phyloP scores from a whole-genome alignment of 2,888 invertebrate genomes.

The Drosophila differens region DNA sequence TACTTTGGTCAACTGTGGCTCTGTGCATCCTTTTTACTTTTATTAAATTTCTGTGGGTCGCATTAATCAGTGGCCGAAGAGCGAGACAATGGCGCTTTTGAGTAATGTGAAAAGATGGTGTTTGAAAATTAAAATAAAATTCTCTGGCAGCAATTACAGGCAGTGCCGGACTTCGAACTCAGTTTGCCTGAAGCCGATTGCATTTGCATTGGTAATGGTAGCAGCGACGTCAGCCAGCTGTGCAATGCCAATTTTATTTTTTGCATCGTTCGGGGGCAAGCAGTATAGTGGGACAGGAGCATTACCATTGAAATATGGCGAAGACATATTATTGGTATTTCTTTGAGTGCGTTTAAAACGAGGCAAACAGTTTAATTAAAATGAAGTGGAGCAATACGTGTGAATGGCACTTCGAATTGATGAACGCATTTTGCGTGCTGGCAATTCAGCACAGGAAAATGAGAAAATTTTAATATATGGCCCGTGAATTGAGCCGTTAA shows the following conservation, averaged over 20 bases:
- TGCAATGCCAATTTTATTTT: slow-evolving; percentile 62
- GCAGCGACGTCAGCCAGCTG: slow-evolving; percentile 34
- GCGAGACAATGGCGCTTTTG: slow-evolving; percentile 40
- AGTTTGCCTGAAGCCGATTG: slow-evolving; percentile 45
- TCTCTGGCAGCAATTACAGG: slow-evolving; percentile 57
- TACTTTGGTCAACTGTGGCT: slow-evolving; percentile 17
- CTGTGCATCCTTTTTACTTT: slow-evolving; percentile 34
- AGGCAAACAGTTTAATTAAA: slow-evolving; percentile 70
- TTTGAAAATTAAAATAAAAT: slow-evolving; percentile 61
- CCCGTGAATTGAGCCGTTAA: slow-evolving; percentile 28
- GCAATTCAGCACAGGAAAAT: slow-evolving; percentile 2
- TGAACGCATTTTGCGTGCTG: slow-evolving; percentile 22
- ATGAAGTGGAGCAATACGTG: slow-evolving; percentile 70
- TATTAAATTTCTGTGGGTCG: slow-evolving; percentile 42
- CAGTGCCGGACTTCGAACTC: slow-evolving; percentile 11
- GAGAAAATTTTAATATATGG: slow-evolving; percentile 14
- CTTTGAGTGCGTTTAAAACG: slow-evolving; percentile 64
- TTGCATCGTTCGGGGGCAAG: slow-evolving; percentile 24
- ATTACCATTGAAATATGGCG: slow-evolving; percentile 66
- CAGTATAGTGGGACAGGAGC: background rate
- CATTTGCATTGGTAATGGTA: slow-evolving; percentile 73
- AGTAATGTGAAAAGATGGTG: slow-evolving; percentile 57
- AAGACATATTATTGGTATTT: slow-evolving; percentile 78
- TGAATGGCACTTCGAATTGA: slow-evolving; percentile 65
- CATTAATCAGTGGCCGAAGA: slow-evolving; percentile 3